Conservation (phyloP, 1,140 invertebrate genomes). For the Contarinia nasturtii region DNA sequence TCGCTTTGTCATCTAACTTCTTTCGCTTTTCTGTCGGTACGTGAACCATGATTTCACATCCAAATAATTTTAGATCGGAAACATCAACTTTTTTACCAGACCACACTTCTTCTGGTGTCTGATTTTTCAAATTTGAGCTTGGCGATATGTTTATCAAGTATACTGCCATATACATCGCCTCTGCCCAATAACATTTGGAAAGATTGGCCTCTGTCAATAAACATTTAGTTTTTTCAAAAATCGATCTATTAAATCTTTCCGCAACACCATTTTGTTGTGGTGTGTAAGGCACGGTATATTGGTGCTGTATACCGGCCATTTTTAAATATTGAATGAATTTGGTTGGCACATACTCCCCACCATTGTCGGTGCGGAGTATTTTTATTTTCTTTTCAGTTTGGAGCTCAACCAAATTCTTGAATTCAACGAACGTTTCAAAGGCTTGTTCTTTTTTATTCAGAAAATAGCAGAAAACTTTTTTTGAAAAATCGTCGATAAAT, state of each 20-base stretch:
- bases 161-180: too few relatives aligned
- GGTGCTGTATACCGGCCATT: slow-evolving; percentile 5
- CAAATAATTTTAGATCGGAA: slow-evolving; percentile 14
- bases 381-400: slow-evolving; percentile 12
- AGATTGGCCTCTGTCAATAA: slow-evolving; percentile 22
- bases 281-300: too few relatives aligned
- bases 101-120: slow-evolving; percentile 10
- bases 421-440: slow-evolving; percentile 13
- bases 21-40: too few relatives aligned
- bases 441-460: slow-evolving; percentile 12
- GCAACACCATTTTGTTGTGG: slow-evolving; percentile 10
- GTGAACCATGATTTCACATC: slow-evolving; percentile 14
- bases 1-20: too few relatives aligned
- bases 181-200: too few relatives aligned
- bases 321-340: slow-evolving; percentile 1
- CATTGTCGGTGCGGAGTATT: slow-evolving; percentile 18
- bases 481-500: slow-evolving; percentile 22
- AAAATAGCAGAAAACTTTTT: slow-evolving; percentile 23
- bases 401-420: slow-evolving; percentile 8
- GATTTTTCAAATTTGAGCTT: slow-evolving; percentile 3
- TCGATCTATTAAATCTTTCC: slow-evolving; percentile 11
- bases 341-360: slow-evolving; percentile 14
- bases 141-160: neutral
- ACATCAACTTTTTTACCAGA: slow-evolving; percentile 11
- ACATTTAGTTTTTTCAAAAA: slow-evolving; percentile 8